Conservation (phyloP, 2,888 invertebrate genomes). For the Hirtodrosophila cameraria region DNA sequence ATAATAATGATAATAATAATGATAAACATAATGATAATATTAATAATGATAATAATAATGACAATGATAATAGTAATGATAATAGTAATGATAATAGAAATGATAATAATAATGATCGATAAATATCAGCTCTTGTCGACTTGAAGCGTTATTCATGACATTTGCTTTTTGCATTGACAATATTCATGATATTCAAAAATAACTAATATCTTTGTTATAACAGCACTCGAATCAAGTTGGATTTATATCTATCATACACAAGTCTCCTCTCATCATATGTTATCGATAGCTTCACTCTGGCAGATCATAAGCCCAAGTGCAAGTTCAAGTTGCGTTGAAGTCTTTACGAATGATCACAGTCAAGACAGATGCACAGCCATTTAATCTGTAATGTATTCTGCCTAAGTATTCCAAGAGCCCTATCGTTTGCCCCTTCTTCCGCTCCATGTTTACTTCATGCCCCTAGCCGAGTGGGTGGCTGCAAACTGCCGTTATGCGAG, state of each 20-base stretch:
- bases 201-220: slow-evolving; percentile 15
- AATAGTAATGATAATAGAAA: no score
- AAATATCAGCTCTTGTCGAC: no score
- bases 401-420: slow-evolving; percentile 20
- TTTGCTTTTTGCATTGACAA: not conserved
- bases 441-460: not conserved
- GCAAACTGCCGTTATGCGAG: slow-evolving; percentile 46
- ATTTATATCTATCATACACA: slow-evolving; percentile 57
- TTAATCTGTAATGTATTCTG: slow-evolving; percentile 7
- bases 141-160: slow-evolving; percentile 12
- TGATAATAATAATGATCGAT: no score
- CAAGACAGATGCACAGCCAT: no score
- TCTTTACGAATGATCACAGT: slow-evolving; percentile 4
- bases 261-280: slow-evolving; percentile 23
- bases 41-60: no score
- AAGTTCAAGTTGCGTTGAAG: slow-evolving; percentile 58
- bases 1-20: no score
- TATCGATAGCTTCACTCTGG: slow-evolving; percentile 25
- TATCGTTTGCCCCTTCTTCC: not conserved
- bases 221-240: slow-evolving; percentile 29
- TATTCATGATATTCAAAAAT: slow-evolving; percentile 3
- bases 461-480: slow-evolving; percentile 59
- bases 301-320: slow-evolving; percentile 39
- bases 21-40: no score
- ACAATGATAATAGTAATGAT: no score